Percentiles rank a stretch among this genome's conserved stretches.
Conservation (phyloP, 2,113 vertebrate genomes). For the Struthio camelus region DNA sequence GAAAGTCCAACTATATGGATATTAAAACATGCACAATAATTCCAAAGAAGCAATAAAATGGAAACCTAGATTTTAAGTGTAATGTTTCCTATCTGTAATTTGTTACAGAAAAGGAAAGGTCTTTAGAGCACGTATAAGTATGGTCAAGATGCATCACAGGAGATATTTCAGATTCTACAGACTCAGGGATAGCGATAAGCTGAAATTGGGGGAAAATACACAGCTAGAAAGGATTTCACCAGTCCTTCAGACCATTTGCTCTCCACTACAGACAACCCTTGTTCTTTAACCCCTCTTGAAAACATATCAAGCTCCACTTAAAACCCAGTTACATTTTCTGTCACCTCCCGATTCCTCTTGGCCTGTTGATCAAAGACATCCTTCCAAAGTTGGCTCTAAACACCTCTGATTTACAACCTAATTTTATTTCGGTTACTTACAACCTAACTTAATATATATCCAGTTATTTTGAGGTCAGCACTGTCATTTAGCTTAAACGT, state of each 20-base stretch:
- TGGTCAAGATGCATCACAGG: neutral
- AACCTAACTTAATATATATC: neutral
- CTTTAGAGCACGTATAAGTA: neutral
- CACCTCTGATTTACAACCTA: neutral
- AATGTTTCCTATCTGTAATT: neutral
- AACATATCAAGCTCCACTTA: neutral
- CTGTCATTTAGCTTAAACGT: neutral
- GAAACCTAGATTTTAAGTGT: neutral
- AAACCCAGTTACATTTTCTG: neutral
- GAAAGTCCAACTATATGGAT: neutral
- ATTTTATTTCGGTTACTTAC: slow-evolving; percentile 9
- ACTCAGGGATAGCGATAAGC: neutral
- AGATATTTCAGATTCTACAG: neutral
- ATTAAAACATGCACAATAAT: neutral
- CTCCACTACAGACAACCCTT: neutral
- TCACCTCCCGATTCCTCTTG: neutral
- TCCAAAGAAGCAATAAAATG: neutral
- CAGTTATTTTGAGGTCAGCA: neutral
- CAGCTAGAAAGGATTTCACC: neutral
- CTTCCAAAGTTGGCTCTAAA: neutral
- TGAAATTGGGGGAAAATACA: neutral
- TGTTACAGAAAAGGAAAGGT: neutral
- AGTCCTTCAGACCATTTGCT: neutral
- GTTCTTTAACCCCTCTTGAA: neutral
- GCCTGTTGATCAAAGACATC: neutral